These are phyloP conservation scores for Drosophila nigricruria DNA, from an alignment of 2,888 invertebrate species.

Conservation along the genomic window DNA sequence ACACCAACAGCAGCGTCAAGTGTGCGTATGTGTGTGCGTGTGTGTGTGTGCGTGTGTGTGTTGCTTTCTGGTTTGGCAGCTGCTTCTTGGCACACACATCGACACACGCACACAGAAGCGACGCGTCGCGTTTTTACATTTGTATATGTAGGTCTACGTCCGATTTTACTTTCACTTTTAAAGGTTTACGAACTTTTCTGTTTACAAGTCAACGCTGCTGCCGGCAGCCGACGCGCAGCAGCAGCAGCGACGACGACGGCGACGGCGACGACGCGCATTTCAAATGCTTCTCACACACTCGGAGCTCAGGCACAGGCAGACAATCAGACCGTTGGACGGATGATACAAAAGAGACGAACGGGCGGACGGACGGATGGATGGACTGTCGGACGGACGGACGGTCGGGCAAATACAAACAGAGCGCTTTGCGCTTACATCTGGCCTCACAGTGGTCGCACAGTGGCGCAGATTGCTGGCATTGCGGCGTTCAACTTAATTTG, in stretches of 20 bases:
- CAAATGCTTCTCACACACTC: constrained; percentile 59
- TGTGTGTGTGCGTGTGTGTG: constrained; percentile 44
- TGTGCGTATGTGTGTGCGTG: constrained; percentile 42
- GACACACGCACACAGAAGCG: constrained; percentile 15
- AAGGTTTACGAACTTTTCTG: constrained; percentile 85
- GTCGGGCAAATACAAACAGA: constrained; percentile 11
- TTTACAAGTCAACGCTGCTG: constrained; percentile 78
- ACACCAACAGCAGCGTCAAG: constrained; percentile 10
- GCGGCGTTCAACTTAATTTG: neutral
- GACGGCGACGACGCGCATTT: constrained; percentile 50
- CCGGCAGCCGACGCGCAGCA: constrained; percentile 44
- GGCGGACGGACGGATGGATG: constrained; percentile 6
- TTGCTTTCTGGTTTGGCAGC: constrained; percentile 73
- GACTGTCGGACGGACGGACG: constrained; percentile 3
- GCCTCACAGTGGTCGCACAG: constrained; percentile 35
- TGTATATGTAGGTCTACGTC: constrained; percentile 86
- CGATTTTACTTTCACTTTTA: constrained; percentile 86
- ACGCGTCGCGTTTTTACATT: constrained; percentile 53
- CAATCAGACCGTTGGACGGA: constrained; percentile 11
- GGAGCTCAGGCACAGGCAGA: constrained; percentile 16
- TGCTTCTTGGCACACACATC: constrained; percentile 65
- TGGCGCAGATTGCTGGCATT: constrained; percentile 18
- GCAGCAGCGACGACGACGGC: constrained; percentile 25
- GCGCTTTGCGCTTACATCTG: constrained; percentile 19
- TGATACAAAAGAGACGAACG: constrained; percentile 8